A percentile compares a stretch with the other conserved stretches of the same genome.
These are phyloP conservation scores for Smittia sp. DNA, from an alignment of 2,888 invertebrate genomes.

Conservation along the genomic window DNA sequence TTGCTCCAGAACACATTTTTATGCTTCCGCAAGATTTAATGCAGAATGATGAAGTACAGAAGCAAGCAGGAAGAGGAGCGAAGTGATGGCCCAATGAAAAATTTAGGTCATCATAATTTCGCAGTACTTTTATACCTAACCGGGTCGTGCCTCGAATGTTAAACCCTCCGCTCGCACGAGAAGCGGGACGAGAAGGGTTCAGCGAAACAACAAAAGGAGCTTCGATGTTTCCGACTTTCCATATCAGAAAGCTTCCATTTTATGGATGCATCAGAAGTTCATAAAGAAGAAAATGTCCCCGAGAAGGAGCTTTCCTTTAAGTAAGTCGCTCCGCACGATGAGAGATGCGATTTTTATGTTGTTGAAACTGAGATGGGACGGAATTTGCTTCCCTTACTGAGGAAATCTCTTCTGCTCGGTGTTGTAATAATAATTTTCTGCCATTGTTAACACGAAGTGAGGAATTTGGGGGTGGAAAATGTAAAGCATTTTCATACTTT, in stretches of 20 bases:
- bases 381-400: not conserved
- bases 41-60: not conserved
- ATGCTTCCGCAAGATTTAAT: constrained; percentile 21
- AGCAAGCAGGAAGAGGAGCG: not conserved
- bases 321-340: too few relatives aligned
- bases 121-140: too few relatives aligned
- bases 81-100: constrained; percentile 22
- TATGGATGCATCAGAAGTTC: too few relatives aligned
- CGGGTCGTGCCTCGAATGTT: constrained; percentile 6
- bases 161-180: not conserved
- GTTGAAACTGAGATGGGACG: not conserved
- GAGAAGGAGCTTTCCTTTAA: too few relatives aligned
- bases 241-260: too few relatives aligned
- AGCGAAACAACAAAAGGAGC: too few relatives aligned
- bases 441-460: constrained; percentile 23
- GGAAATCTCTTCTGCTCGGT: not conserved
- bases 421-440: constrained; percentile 32
- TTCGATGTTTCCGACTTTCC: too few relatives aligned
- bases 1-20: not conserved
- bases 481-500: constrained; percentile 3
- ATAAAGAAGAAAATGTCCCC: too few relatives aligned
- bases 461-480: not conserved
- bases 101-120: constrained; percentile 26
- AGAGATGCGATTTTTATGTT: too few relatives aligned
- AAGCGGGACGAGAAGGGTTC: not conserved